These are phyloP conservation scores for Lucinisca nassula DNA, from an alignment of 2,888 invertebrate genomes.

Conservation along the genomic window DNA sequence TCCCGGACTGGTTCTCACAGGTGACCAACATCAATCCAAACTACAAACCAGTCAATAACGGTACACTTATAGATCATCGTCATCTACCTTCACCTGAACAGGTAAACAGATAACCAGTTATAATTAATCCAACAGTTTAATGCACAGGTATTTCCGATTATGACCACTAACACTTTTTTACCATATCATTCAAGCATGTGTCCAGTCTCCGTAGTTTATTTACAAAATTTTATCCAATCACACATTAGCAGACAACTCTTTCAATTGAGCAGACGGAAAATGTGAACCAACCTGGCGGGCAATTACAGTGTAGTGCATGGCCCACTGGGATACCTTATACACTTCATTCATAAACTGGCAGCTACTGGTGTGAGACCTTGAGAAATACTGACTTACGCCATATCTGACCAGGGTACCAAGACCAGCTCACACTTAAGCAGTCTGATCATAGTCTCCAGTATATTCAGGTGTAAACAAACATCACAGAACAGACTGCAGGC, in stretches of 20 bases:
- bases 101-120: slow-evolving; percentile 9
- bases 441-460: too few species aligned
- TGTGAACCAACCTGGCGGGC: slow-evolving; percentile 7
- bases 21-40: slow-evolving; percentile 14
- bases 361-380: not conserved
- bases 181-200: not conserved
- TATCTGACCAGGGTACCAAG: not conserved
- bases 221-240: slow-evolving; percentile 13
- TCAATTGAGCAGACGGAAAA: not conserved
- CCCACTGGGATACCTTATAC: slow-evolving; percentile 6
- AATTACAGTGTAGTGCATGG: not conserved
- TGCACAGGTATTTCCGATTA: slow-evolving; percentile 12
- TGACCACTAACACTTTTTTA: slow-evolving; percentile 6
- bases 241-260: not conserved
- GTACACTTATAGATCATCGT: not conserved
- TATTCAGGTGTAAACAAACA: too few species aligned
- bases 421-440: too few species aligned
- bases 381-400: not conserved
- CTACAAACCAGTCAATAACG: not conserved
- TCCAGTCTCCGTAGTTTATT: not conserved
- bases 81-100: not conserved
- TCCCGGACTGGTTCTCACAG: slow-evolving; percentile 9
- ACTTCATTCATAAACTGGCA: slow-evolving; percentile 13
- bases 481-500: too few species aligned
- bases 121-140: not conserved